These are phyloP conservation scores for Hyphantria cunea DNA, from an alignment of 1,140 invertebrate species.

Conservation along the genomic window DNA sequence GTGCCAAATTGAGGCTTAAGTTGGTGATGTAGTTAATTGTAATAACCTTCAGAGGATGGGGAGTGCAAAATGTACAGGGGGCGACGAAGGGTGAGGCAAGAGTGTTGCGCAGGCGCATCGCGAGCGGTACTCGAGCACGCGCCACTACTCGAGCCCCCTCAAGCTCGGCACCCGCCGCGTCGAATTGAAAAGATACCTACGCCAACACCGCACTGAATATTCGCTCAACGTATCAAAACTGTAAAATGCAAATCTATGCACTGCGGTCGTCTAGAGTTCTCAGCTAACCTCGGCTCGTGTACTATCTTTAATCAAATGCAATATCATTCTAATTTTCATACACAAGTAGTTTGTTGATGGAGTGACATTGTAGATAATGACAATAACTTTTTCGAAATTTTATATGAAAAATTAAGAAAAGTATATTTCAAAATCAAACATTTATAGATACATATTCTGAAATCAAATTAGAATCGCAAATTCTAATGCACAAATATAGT, in stretches of 20 bases:
- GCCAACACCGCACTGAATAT: constrained; percentile 77
- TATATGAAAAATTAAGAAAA: constrained; percentile 8
- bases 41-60: constrained; percentile 59
- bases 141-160: constrained; percentile 69
- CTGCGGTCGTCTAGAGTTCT: constrained; percentile 76
- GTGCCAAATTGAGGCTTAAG: constrained; percentile 73
- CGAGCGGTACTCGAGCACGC: constrained; percentile 72
- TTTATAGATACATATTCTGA: constrained; percentile 12
- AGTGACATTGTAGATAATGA: constrained; percentile 57
- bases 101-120: constrained; percentile 71
- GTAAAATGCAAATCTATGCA: constrained; percentile 81
- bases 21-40: constrained; percentile 72
- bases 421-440: constrained; percentile 15
- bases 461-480: constrained; percentile 18
- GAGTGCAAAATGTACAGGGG: constrained; percentile 14
- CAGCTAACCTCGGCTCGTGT: constrained; percentile 51
- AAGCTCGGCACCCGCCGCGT: constrained; percentile 70
- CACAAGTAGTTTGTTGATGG: constrained; percentile 61
- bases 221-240: constrained; percentile 79
- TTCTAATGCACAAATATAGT: constrained; percentile 20
- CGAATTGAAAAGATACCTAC: constrained; percentile 80
- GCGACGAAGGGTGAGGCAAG: constrained; percentile 20
- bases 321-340: constrained; percentile 77
- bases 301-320: constrained; percentile 75
- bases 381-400: constrained; percentile 24